Evolutionary conservation across 2,797 vertebrate genomes (phyloP), one percentile per base, ranked within the genome.

Genomic region (Leucoraja ocellata): DNA sequence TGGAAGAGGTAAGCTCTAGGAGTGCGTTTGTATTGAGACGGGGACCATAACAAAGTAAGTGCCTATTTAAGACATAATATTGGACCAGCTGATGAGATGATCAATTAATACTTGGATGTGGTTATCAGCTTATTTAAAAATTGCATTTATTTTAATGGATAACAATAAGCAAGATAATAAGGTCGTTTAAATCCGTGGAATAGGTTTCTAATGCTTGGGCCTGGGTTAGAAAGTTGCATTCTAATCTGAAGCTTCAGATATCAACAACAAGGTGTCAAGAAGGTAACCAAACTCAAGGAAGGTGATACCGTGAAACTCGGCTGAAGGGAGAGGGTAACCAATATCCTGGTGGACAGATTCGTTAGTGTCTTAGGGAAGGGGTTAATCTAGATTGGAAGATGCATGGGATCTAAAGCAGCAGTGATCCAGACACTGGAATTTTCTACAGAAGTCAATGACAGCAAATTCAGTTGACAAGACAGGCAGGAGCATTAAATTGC

Each of bases 1-100:
- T 95, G 0, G 94, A 94, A 0, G 95, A 98, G 97, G 97, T 97
- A 96, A 58, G n/a, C 61, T 88, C 63, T 32, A 0, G 54, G 58
- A 16, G 28, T 7, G 16, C 25, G 18, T 21, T 25, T 21, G 84
- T 10, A 21, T 16, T 32, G n/a, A 2, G 11, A 16, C n/a, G 0
- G n/a, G 10, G 32, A n/a, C 9, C n/a, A 68, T 18, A 25, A 32
- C 23, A 36, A 88, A 36, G 65, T 88, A 32, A 68, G n/a, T 36
- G 6, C n/a, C 21, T 28, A 4, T 4, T 83, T 3, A 61, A 58
- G 58, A 28, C 2, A 63, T 78, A 63, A 86, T 63, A 63, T 86
- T 86, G 83, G n/a, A 63, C 61, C 83, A 86, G 58, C 58, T 63
- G 58, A n/a, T 63, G 25, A 4, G 83, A 63, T 63, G 77, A 86